These are phyloP conservation scores for Tetragonisca angustula DNA, from an alignment of 2,888 invertebrate species.

Conservation along the genomic window DNA sequence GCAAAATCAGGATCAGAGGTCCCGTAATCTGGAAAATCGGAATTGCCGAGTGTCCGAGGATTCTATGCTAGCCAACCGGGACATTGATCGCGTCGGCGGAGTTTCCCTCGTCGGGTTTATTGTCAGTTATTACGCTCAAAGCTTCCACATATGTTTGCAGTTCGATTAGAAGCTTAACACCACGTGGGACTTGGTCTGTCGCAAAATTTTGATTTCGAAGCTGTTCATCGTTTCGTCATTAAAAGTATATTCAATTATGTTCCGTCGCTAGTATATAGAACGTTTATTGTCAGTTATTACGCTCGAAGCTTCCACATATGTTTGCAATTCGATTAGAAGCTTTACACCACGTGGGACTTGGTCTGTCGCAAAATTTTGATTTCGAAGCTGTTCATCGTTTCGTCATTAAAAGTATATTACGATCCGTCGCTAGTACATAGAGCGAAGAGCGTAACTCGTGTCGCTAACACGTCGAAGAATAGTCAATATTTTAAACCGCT, in stretches of 20 bases:
- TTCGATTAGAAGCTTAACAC: slow-evolving; percentile 1
- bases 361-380: neutral
- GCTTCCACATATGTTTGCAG: neutral
- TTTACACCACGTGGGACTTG: neutral
- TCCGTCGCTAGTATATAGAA: too few relatives aligned
- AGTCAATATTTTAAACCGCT: too few relatives aligned
- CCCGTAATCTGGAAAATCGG: slow-evolving; percentile 37
- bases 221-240: too few relatives aligned
- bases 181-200: too few relatives aligned
- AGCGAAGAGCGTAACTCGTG: too few relatives aligned
- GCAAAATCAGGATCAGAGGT: slow-evolving; percentile 30
- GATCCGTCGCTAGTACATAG: too few relatives aligned
- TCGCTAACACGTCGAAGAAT: too few relatives aligned
- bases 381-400: too few relatives aligned
- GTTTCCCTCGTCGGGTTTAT: slow-evolving; percentile 6
- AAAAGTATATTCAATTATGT: too few relatives aligned
- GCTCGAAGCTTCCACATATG: neutral
- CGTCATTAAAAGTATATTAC: too few relatives aligned
- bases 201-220: neutral
- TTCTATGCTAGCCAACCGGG: slow-evolving; percentile 7
- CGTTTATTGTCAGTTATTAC: slow-evolving; percentile 33
- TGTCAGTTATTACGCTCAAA: slow-evolving; percentile 23
- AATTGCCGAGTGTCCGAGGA: slow-evolving; percentile 15
- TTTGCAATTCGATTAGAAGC: neutral
- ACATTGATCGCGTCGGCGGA: slow-evolving; percentile 33